phyloP scores from a whole-genome alignment of 2,888 invertebrate genomes.

The Coelopa pilipes region DNA sequence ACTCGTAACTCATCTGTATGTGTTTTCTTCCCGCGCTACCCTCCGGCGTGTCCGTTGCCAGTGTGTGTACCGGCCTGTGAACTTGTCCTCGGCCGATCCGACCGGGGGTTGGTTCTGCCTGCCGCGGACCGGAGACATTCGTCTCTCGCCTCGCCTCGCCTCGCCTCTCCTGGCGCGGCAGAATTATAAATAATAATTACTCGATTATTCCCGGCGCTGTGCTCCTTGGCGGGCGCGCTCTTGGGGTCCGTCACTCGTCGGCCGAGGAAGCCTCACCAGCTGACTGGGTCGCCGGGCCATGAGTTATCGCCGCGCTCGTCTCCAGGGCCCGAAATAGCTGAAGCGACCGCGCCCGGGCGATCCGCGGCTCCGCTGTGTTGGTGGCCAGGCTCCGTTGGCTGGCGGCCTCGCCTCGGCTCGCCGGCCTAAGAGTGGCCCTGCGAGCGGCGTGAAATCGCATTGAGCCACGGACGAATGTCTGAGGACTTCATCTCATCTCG shows the following conservation, averaged over 20 bases:
- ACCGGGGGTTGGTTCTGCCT: constrained; percentile 41
- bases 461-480: constrained; percentile 56
- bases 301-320: neutral
- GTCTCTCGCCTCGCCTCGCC: no score
- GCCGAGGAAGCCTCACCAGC: neutral
- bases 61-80: constrained; percentile 37
- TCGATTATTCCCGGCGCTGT: neutral
- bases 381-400: no score
- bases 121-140: no score
- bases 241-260: constrained; percentile 10
- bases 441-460: constrained; percentile 59
- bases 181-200: constrained; percentile 22
- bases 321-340: neutral
- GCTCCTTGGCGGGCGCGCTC: constrained; percentile 7
- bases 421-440: no score
- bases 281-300: neutral
- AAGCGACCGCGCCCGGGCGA: neutral
- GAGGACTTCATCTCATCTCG: constrained; percentile 53
- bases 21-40: constrained; percentile 47
- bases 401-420: no score
- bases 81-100: constrained; percentile 24
- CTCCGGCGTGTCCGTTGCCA: constrained; percentile 8
- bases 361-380: neutral
- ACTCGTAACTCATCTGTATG: constrained; percentile 65
- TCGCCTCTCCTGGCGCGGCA: no score